These are phyloP conservation scores for Pteronura brasiliensis DNA, from an alignment of 2,113 vertebrate species.

Conservation along the genomic window DNA sequence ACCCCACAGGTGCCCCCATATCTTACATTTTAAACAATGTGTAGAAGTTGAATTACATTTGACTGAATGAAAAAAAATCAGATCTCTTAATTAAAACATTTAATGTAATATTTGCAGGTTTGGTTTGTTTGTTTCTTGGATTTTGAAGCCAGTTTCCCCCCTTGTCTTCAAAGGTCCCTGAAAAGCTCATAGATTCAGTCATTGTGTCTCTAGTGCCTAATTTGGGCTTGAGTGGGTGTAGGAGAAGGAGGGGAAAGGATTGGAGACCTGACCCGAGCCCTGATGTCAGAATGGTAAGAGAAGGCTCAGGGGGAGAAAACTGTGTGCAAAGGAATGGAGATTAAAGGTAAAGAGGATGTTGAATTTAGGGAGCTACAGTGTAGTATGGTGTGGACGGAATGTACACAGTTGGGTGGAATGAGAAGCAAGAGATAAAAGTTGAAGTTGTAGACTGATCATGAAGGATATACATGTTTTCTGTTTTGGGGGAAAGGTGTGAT, in stretches of 20 bases:
- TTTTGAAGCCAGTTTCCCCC: background rate
- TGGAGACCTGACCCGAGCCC: background rate
- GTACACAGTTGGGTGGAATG: background rate
- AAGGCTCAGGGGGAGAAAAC: background rate
- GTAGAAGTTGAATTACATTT: background rate
- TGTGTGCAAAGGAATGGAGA: background rate
- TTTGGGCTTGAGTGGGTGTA: background rate
- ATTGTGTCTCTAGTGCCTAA: background rate
- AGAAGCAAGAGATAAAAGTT: background rate
- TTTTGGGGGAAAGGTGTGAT: background rate
- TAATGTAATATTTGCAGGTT: background rate
- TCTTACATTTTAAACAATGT: background rate
- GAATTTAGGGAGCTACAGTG: background rate
- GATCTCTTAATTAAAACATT: background rate
- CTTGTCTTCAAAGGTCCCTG: background rate
- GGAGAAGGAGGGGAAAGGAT: background rate
- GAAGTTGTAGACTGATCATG: background rate
- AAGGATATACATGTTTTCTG: background rate
- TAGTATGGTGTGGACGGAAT: background rate
- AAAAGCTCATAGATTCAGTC: background rate
- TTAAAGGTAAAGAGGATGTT: background rate
- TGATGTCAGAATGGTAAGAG: background rate
- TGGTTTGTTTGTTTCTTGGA: background rate
- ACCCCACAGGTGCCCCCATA: background rate
- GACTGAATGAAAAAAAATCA: background rate